phyloP scores from a whole-genome alignment of 2,113 vertebrate species.

The Ellobius talpinus region DNA sequence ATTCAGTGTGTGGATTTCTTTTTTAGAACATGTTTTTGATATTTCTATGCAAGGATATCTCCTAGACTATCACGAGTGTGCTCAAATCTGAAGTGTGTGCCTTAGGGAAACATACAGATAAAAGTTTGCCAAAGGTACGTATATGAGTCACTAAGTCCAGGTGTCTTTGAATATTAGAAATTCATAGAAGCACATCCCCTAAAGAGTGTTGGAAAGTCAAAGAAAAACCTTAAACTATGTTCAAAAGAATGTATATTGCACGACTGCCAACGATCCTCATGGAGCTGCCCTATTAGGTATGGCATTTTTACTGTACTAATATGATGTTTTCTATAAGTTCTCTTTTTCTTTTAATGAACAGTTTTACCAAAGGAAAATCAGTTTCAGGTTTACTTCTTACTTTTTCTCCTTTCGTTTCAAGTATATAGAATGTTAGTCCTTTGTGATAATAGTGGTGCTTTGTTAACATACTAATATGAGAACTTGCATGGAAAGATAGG shows the following conservation, averaged over 20 bases:
- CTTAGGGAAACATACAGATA: background rate
- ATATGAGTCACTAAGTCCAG: no score
- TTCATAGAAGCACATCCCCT: no score
- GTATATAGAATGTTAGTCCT: background rate
- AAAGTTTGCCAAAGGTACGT: background rate
- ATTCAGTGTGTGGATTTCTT: background rate
- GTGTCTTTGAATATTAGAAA: background rate
- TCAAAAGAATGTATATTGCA: background rate
- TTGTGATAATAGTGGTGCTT: background rate
- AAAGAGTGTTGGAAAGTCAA: background rate
- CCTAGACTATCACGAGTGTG: background rate
- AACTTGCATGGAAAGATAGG: background rate
- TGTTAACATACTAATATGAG: background rate
- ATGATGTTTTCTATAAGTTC: background rate
- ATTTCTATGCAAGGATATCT: background rate
- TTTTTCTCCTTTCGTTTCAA: background rate
- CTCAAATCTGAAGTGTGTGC: background rate
- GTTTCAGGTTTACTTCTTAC: background rate
- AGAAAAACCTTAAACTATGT: background rate
- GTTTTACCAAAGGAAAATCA: background rate
- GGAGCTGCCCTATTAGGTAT: background rate
- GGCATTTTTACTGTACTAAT: background rate
- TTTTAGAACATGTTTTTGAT: background rate
- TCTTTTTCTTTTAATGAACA: background rate
- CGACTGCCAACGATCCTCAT: background rate